These are phyloP conservation scores for Drosophila antonietae DNA, from an alignment of 2,888 invertebrate genomes.

Conservation along the genomic window DNA sequence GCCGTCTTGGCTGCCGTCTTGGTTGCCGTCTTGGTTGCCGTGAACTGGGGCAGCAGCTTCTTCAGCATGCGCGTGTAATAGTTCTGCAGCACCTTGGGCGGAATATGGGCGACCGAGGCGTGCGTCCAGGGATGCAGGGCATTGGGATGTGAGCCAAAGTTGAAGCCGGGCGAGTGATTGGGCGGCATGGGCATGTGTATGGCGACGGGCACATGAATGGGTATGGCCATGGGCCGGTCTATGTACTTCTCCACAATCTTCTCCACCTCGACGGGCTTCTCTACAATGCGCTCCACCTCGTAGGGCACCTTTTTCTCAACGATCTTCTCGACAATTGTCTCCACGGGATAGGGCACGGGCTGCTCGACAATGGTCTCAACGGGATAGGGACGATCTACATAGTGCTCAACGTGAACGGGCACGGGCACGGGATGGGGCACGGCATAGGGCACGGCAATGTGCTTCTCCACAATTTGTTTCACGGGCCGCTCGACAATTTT, in stretches of 20 bases:
- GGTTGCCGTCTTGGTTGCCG: conserved; percentile 17
- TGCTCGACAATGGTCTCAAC: conserved; percentile 85
- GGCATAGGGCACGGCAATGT: conserved; percentile 85
- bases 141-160: conserved; percentile 58
- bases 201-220: conserved; percentile 85
- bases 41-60: conserved; percentile 74
- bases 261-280: conserved; percentile 86
- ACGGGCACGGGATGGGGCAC: conserved; percentile 86
- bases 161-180: conserved; percentile 41
- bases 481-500: conserved; percentile 85
- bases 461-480: conserved; percentile 85
- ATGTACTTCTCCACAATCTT: conserved; percentile 82
- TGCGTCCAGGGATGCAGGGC: conserved; percentile 54
- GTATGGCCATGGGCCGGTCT: conserved; percentile 83
- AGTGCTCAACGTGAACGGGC: conserved; percentile 85
- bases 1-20: conserved; percentile 25
- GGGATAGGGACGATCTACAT: conserved; percentile 86
- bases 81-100: conserved; percentile 76
- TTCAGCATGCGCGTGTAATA: conserved; percentile 81
- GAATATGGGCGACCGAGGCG: conserved; percentile 65
- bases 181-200: conserved; percentile 86
- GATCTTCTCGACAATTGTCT: conserved; percentile 86
- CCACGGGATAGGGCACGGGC: conserved; percentile 84
- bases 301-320: conserved; percentile 85
- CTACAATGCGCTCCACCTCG: conserved; percentile 86